Evolutionary conservation across 2,113 vertebrate species (phyloP), one percentile per base, ranked within the genome.

Genomic region (Pelmatolapia mariae): DNA sequence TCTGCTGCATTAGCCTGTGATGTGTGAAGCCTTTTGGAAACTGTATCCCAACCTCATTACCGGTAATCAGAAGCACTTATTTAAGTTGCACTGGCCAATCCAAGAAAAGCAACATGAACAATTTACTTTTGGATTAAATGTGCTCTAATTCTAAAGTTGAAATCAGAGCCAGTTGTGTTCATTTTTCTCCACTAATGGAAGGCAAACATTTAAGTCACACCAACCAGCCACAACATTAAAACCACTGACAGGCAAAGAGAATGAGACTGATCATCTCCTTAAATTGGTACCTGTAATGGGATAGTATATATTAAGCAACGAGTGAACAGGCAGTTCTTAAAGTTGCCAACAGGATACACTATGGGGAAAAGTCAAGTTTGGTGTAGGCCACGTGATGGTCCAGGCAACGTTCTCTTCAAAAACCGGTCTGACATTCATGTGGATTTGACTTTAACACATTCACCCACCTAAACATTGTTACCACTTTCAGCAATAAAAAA

Each of bases 31-130:
- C 85, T 84, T 86, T 89, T 91, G 88, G 91, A 92, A 86, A 84
- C 80, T 80, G 76, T 86, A 91, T 93, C 93, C 89, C 86, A 61
- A 87, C 78, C 82, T 94, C 93, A 84, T 95, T 95, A 94, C 89
- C 33, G 85, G 91, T 88, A 94, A 95, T 96, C 94, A 95, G 54
- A 91, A 83, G 57, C 89, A 92, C 90, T 94, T 90, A 92, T 90
- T 93, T 90, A 83, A 86, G 68, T 61, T 71, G 26, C 12, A 50
- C 45, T 47, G 66, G 45, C 18, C 24, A 22, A 53, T 94, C 94
- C 95, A 96, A 95, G 86, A 95, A 95, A 95, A 95, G 90, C 94
- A 96, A 59, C 26, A 79, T 13, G 66, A 87, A 56, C 88, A 87
- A 86, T 94, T 94, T 90, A 86, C 78, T 80, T 87, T 86, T 83